Conservation (phyloP, 2,888 invertebrate species). For the Dione vanillae region DNA sequence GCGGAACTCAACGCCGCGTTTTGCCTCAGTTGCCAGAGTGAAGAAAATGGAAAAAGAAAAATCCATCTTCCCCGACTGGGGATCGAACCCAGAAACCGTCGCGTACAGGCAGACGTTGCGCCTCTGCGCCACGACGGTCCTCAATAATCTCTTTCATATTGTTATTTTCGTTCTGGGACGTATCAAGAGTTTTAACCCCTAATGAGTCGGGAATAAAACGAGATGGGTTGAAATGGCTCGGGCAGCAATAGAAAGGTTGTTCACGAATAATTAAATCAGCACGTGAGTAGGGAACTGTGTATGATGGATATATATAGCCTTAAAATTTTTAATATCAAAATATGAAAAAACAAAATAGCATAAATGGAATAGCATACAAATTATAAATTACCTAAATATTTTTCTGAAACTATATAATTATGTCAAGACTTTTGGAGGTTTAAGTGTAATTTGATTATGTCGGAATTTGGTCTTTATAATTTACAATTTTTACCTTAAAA, state of each 20-base stretch:
- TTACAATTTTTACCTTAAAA: too few species aligned
- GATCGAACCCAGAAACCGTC: background rate
- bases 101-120: background rate
- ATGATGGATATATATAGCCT: slow-evolving; percentile 28
- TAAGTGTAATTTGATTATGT: too few species aligned
- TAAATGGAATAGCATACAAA: too few species aligned
- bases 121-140: background rate
- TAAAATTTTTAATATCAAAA: too few species aligned
- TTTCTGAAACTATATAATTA: too few species aligned
- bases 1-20: too few species aligned
- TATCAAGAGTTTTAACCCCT: slow-evolving; percentile 41
- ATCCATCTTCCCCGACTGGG: background rate
- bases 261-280: slow-evolving; percentile 46
- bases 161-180: slow-evolving; percentile 31
- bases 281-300: slow-evolving; percentile 30
- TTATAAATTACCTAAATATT: too few species aligned
- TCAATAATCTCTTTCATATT: slow-evolving; percentile 28
- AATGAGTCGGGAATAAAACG: slow-evolving; percentile 42
- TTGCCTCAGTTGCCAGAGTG: background rate
- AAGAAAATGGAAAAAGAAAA: background rate
- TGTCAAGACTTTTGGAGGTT: too few species aligned
- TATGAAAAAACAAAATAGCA: too few species aligned
- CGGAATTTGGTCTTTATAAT: too few species aligned
- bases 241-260: slow-evolving; percentile 37
- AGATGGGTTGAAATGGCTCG: slow-evolving; percentile 41